phyloP scores from a whole-genome alignment of 2,888 invertebrate genomes.

The Agonopterix heracliana region DNA sequence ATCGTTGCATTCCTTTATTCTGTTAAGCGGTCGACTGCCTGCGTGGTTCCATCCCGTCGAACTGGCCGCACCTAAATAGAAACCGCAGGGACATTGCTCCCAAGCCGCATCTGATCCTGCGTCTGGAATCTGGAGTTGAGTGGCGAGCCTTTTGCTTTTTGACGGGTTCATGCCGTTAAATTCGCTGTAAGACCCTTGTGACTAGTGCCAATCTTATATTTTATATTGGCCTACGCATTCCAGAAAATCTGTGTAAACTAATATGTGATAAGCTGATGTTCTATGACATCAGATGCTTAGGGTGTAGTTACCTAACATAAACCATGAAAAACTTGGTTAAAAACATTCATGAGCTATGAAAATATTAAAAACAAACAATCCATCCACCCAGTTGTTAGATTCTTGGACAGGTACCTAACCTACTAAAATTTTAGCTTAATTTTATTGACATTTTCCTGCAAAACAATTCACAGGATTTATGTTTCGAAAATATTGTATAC shows the following conservation, averaged over 20 bases:
- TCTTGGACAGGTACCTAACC: too few relatives aligned
- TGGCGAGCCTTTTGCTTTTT: background rate
- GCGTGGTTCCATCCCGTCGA: slow-evolving; percentile 62
- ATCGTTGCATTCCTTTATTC: slow-evolving; percentile 60
- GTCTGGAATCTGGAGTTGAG: slow-evolving; percentile 21
- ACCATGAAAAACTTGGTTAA: too few relatives aligned
- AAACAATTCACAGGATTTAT: too few relatives aligned
- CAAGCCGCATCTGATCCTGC: slow-evolving; percentile 59
- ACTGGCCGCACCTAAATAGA: slow-evolving; percentile 75
- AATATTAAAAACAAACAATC: too few relatives aligned
- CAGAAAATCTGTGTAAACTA: too few relatives aligned
- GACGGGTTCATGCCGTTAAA: background rate
- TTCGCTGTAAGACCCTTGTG: background rate
- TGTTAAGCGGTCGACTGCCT: slow-evolving; percentile 61
- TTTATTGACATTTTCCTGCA: too few relatives aligned
- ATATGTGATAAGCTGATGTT: slow-evolving; percentile 4
- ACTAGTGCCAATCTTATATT: background rate
- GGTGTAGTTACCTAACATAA: too few relatives aligned
- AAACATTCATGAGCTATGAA: too few relatives aligned
- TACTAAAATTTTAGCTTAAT: too few relatives aligned
- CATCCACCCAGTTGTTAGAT: too few relatives aligned
- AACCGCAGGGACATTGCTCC: slow-evolving; percentile 75
- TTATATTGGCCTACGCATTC: background rate
- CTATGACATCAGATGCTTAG: too few relatives aligned
- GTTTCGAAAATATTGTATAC: too few relatives aligned